Conservation (phyloP, 2,888 invertebrate species). For the Anthrax anthrax region DNA sequence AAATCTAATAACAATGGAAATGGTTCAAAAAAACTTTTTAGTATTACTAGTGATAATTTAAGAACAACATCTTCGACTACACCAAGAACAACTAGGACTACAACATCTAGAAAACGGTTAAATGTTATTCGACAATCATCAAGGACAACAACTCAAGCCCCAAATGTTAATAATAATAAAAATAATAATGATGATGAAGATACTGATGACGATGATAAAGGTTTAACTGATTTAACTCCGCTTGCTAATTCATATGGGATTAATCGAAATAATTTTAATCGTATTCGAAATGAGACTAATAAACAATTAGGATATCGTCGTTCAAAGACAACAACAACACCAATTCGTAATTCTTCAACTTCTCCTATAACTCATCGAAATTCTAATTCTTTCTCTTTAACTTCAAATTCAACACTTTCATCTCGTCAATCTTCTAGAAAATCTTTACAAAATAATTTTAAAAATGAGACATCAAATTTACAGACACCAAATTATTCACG, state of each 20-base stretch:
- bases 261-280: conserved; percentile 1
- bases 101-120: neutral
- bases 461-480: conserved; percentile 1
- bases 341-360: neutral
- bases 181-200: too few relatives aligned
- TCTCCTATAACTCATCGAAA: neutral
- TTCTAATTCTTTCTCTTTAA: neutral
- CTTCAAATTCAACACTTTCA: neutral
- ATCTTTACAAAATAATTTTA: neutral
- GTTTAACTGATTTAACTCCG: conserved; percentile 4
- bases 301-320: neutral
- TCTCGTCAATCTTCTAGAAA: neutral
- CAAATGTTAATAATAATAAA: too few relatives aligned
- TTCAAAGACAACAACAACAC: neutral
- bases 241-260: conserved; percentile 4
- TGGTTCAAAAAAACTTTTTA: too few relatives aligned
- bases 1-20: conserved; percentile 1
- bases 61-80: neutral
- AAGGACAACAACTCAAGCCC: too few relatives aligned
- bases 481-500: neutral
- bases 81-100: neutral
- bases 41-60: too few relatives aligned
- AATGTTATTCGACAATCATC: neutral
- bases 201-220: neutral
- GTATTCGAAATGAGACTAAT: conserved; percentile 4